Conservation (phyloP, 2,797 vertebrate species). For the Danio choprae region DNA sequence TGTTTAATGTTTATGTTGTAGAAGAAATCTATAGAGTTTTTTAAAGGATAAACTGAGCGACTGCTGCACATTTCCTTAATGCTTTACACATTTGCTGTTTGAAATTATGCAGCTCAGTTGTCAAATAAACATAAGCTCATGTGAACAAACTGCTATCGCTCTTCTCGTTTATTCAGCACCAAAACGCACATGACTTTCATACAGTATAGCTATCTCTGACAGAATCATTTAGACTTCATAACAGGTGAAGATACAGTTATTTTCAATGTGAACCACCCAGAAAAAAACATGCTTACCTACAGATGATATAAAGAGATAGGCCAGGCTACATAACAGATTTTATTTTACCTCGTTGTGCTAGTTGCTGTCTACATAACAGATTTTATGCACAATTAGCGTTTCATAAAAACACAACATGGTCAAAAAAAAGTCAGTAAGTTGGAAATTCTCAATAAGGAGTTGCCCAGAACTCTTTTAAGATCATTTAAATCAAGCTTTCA, state of each 20-base stretch:
- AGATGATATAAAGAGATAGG: background rate
- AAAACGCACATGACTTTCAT: background rate
- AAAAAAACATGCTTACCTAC: constrained; percentile 3
- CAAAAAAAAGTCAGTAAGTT: background rate
- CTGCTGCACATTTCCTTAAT: constrained; percentile 94
- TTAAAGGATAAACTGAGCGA: constrained; percentile 83
- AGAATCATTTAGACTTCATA: background rate
- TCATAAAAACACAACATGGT: background rate
- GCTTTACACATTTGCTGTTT: constrained; percentile 96
- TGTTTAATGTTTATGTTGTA: constrained; percentile 96
- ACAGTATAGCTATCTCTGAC: background rate
- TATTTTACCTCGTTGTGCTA: background rate
- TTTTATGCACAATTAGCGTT: background rate
- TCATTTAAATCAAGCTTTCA: background rate
- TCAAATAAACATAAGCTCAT: constrained; percentile 86
- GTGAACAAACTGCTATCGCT: constrained; percentile 53
- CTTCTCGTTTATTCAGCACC: constrained; percentile 1
- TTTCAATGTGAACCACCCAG: background rate
- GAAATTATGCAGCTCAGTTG: constrained; percentile 96
- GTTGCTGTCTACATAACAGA: too few relatives aligned
- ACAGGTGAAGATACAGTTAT: constrained; percentile 11
- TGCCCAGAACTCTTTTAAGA: background rate
- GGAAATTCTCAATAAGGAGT: background rate
- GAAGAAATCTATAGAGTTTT: constrained; percentile 83
- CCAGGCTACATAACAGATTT: background rate